Base-by-base conservation (phyloP, 2,797 vertebrate species). In the Zenarchopterus dispar region DNA sequence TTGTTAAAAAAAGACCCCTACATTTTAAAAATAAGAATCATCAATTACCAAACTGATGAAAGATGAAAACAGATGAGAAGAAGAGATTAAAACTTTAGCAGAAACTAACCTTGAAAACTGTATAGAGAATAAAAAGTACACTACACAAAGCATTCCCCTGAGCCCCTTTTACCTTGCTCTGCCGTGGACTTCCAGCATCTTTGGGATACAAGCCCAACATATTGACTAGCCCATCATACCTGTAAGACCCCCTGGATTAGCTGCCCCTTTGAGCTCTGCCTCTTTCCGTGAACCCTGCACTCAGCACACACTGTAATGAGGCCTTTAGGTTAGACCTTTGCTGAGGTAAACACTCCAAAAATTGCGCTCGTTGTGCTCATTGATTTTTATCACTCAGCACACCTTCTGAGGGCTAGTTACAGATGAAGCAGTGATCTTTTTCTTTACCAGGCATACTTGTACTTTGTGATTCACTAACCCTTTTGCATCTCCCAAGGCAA, bases 181-280 rank as follows among this genome's bases (percentile, higher is more conserved):
- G 64, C 60, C 39, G 75, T 72, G 80, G 52, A 83, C 80, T 74
- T 82, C 49, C 49, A 22, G 78, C 78, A 80, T 81, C 80, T 89
- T 84, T 81, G 80, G 57, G 80, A 88, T 85, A 85, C 87, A 81
- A 80, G 76, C 64, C 75, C 67, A 70, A 81, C 64, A 71, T 85
- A 90, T 91, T 87, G 91, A 91, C 87, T 59, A 74, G 85, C 73
- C 82, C 88, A 90, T 89, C 82, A 86, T 88, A 85, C 78, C 84
- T 78, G 81, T 82, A 84, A 89, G 43, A 89, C 88, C 89, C 81
- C 77, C 64, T 84, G 86, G 89, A 89, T 92, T 88, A 91, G 75
- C 69, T 48, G 77, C 79, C 70, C 87, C 79, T 88, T 81, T 86
- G 84, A 89, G 82, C 84, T 76, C 63, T 64, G 61, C 72, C 76